These are phyloP conservation scores for Meda fulgida DNA, from an alignment of 2,797 vertebrate species.

Conservation along the genomic window DNA sequence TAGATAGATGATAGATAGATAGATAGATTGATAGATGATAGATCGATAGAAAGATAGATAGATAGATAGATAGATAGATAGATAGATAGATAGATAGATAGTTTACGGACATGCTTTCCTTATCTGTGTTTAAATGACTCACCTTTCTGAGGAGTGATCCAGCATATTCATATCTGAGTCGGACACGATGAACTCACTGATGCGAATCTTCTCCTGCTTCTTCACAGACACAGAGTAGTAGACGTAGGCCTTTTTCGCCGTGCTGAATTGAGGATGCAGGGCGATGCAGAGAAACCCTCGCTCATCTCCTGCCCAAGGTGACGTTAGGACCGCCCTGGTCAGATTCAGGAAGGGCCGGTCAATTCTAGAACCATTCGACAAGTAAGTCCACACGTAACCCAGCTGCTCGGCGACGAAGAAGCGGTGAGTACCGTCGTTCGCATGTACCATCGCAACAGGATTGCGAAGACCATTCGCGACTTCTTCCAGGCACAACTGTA, in stretches of 20 bases:
- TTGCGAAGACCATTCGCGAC: constrained; percentile 83
- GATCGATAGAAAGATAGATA: too few relatives aligned
- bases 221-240: constrained; percentile 84
- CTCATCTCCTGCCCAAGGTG: constrained; percentile 83
- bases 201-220: constrained; percentile 80
- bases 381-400: constrained; percentile 84
- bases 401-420: constrained; percentile 86
- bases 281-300: constrained; percentile 85
- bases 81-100: too few relatives aligned
- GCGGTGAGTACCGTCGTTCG: constrained; percentile 82
- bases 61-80: too few relatives aligned
- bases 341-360: constrained; percentile 85
- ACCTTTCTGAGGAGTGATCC: constrained; percentile 85
- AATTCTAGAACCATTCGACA: constrained; percentile 81
- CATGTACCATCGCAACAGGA: constrained; percentile 85
- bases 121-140: constrained; percentile 10
- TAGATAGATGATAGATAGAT: too few relatives aligned
- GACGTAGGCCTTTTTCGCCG: constrained; percentile 81
- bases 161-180: constrained; percentile 78
- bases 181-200: constrained; percentile 82
- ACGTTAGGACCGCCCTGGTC: constrained; percentile 81
- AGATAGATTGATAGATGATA: too few relatives aligned
- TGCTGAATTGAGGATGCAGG: constrained; percentile 77
- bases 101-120: background rate
- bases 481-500: constrained; percentile 84